Evolutionary conservation across 2,113 vertebrate genomes (phyloP).

Genomic region (Cettia cetti): DNA sequence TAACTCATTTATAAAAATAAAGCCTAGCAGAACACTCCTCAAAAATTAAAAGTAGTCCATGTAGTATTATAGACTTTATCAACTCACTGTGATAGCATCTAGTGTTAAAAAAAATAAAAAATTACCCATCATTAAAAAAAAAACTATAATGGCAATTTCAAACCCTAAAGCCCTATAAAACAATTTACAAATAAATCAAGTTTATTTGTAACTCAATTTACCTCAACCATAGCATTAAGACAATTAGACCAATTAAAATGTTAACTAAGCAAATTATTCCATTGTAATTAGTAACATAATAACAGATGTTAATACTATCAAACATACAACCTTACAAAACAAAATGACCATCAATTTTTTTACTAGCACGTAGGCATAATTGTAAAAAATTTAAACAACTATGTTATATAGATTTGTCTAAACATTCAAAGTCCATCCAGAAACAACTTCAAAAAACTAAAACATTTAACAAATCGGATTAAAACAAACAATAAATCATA

Average conservation of each 20-base stretch:
- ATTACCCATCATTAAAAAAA: not conserved
- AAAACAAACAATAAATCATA: not conserved
- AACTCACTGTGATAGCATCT: not conserved
- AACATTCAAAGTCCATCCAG: not conserved
- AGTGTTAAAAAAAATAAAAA: not conserved
- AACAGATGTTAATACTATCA: not conserved
- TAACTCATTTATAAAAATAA: not conserved
- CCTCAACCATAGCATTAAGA: not conserved
- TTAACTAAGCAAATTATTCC: not conserved
- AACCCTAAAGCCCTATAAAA: not conserved
- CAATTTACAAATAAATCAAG: not conserved
- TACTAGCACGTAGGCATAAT: not conserved
- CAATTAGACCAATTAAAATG: not conserved
- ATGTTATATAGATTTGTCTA: not conserved
- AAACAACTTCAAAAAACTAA: not conserved
- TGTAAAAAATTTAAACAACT: not conserved
- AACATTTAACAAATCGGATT: not conserved
- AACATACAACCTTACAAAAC: not conserved
- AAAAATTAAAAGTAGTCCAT: not conserved
- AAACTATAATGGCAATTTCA: not conserved
- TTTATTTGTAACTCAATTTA: not conserved
- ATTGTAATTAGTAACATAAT: not conserved
- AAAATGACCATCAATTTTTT: not conserved
- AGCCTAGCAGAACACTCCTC: not conserved
- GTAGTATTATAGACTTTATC: not conserved